Percentiles rank a stretch among this genome's conserved stretches.
phyloP scores from a whole-genome alignment of 2,888 invertebrate species.

The Sclerodermus sp. region DNA sequence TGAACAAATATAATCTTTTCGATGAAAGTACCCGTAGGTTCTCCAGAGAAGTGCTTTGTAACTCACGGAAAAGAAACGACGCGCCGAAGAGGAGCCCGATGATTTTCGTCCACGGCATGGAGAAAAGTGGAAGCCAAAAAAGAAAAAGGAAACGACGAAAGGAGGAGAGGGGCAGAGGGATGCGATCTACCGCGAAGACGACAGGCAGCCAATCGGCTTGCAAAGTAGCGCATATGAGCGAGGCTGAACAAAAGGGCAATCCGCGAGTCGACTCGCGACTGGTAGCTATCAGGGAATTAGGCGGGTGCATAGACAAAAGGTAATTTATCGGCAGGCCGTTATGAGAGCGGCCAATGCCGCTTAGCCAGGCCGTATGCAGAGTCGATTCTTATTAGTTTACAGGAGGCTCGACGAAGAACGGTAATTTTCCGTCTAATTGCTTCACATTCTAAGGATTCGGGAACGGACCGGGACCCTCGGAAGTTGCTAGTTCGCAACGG shows the following conservation, averaged over 20 bases:
- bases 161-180: conserved; percentile 16
- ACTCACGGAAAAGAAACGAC: too few relatives aligned
- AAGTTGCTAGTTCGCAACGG: too few relatives aligned
- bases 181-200: too few relatives aligned
- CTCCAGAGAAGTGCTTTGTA: too few relatives aligned
- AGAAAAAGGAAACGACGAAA: conserved; percentile 23
- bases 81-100: too few relatives aligned
- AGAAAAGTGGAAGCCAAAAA: too few relatives aligned
- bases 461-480: too few relatives aligned
- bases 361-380: conserved; percentile 12
- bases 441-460: not conserved
- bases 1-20: too few relatives aligned
- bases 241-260: conserved; percentile 13
- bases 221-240: conserved; percentile 13
- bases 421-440: conserved; percentile 6
- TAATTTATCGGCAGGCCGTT: conserved; percentile 25
- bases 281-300: conserved; percentile 15
- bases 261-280: conserved; percentile 11
- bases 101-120: too few relatives aligned
- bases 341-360: conserved; percentile 2
- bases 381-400: conserved; percentile 22
- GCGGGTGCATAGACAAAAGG: conserved; percentile 29
- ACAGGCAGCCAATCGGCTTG: conserved; percentile 1
- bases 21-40: too few relatives aligned
- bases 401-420: conserved; percentile 9